phyloP scores from a whole-genome alignment of 2,113 vertebrate genomes.

The Gallinago media region DNA sequence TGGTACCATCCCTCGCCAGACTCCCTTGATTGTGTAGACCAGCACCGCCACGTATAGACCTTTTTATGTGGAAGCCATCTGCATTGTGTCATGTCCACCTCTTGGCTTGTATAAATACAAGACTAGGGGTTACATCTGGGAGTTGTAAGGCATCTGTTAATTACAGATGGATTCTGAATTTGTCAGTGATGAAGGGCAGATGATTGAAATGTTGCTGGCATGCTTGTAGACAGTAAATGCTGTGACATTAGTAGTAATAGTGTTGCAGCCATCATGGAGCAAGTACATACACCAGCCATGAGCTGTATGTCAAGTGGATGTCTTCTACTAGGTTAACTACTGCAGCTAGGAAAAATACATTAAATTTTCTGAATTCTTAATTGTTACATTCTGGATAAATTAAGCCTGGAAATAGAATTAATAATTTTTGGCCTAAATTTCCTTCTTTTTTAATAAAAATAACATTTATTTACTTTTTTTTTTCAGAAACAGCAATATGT shows the following conservation, averaged over 20 bases:
- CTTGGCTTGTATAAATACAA: neutral
- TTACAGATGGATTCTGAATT: slow-evolving; percentile 17
- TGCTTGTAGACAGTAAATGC: neutral
- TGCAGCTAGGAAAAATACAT: neutral
- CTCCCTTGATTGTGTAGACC: neutral
- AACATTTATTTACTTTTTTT: neutral
- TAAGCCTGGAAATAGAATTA: neutral
- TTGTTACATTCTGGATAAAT: neutral
- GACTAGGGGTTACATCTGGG: neutral
- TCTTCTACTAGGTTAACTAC: neutral
- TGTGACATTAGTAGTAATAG: neutral
- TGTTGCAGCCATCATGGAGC: neutral
- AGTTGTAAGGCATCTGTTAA: neutral
- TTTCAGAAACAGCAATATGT: neutral
- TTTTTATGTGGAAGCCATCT: neutral
- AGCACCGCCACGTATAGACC: accelerated
- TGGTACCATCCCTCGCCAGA: neutral
- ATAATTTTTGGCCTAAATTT: neutral
- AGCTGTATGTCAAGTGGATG: neutral
- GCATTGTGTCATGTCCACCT: neutral
- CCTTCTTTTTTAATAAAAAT: neutral
- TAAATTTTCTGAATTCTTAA: neutral
- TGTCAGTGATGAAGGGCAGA: neutral
- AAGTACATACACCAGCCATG: neutral
- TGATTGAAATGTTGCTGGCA: neutral